Conservation (phyloP, 2,113 vertebrate species). For the Tympanuchus pallidicinctus region DNA sequence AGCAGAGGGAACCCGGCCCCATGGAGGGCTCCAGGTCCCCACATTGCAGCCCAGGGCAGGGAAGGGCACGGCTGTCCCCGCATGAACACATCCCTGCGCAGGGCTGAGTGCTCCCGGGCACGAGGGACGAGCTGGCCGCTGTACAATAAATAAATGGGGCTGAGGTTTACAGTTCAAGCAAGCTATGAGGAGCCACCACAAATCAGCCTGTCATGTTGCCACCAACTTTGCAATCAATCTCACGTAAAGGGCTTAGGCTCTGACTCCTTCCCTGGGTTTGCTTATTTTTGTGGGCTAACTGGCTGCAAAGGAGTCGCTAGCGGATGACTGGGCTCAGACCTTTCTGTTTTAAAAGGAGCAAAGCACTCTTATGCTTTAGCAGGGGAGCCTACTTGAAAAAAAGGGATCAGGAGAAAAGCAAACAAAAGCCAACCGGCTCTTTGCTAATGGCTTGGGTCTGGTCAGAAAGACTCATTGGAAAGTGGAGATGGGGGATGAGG, state of each 20-base stretch:
- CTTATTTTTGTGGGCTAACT: conserved; percentile 68
- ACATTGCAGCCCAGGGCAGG: neutral
- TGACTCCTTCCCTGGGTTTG: conserved; percentile 61
- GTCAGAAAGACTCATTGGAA: neutral
- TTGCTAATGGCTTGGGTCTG: neutral
- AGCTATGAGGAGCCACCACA: conserved; percentile 61
- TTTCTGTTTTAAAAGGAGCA: conserved; percentile 40
- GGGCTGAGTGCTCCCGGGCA: neutral
- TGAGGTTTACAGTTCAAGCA: conserved; percentile 61
- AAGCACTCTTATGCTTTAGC: neutral
- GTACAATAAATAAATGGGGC: conserved; percentile 54
- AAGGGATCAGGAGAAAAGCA: neutral
- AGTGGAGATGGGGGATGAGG: neutral
- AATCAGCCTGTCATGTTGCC: conserved; percentile 68
- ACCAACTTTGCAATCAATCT: conserved; percentile 66
- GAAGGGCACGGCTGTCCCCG: neutral
- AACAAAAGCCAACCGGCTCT: conserved; percentile 6
- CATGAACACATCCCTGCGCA: neutral
- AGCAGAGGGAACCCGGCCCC: neutral
- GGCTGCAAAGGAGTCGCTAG: conserved; percentile 33
- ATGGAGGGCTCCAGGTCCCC: neutral
- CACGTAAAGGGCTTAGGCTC: conserved; percentile 54
- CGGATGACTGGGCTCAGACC: conserved; percentile 27
- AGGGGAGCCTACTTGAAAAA: neutral
- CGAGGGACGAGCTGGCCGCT: neutral